phyloP scores from a whole-genome alignment of 2,888 invertebrate species.

The Galerucella calmariensis region DNA sequence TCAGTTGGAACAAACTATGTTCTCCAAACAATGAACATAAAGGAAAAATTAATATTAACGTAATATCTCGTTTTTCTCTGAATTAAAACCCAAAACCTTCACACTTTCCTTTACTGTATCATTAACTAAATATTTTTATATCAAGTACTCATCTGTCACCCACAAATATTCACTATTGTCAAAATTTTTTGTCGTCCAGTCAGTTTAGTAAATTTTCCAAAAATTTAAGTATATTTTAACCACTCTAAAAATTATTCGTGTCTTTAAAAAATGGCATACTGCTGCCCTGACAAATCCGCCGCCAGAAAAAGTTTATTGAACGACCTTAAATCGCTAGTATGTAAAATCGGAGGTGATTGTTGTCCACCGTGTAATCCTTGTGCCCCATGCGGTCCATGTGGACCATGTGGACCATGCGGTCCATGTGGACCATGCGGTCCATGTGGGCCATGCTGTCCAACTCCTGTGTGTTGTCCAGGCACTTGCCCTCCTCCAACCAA shows the following conservation, averaged over 20 bases:
- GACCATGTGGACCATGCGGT: conserved; percentile 31
- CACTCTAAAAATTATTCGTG: conserved; percentile 18
- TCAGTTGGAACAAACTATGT: no score
- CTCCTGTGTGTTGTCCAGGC: conserved; percentile 34
- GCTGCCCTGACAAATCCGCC: conserved; percentile 58
- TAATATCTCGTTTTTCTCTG: no score
- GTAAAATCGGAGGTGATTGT: conserved; percentile 55
- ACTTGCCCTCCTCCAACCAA: conserved; percentile 43
- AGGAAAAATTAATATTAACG: no score
- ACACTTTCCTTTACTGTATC: no score
- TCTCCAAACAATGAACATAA: no score
- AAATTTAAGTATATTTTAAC: conserved; percentile 13
- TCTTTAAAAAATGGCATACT: conserved; percentile 58
- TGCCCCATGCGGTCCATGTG: conserved; percentile 42
- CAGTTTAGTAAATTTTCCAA: neutral
- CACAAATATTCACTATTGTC: neutral
- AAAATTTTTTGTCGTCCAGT: conserved; percentile 13
- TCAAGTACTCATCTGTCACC: conserved; percentile 8
- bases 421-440: conserved; percentile 28
- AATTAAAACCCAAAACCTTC: no score
- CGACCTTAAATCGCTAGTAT: conserved; percentile 58
- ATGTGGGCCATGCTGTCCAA: conserved; percentile 21
- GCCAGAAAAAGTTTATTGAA: conserved; percentile 56
- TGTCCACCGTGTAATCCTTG: conserved; percentile 59
- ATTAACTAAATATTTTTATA: neutral